Evolutionary conservation across 35 echinoderm and acorn worm species (phyloP), one percentile per base, ranked within the genome.

Genomic region (Ptychodera flava): DNA sequence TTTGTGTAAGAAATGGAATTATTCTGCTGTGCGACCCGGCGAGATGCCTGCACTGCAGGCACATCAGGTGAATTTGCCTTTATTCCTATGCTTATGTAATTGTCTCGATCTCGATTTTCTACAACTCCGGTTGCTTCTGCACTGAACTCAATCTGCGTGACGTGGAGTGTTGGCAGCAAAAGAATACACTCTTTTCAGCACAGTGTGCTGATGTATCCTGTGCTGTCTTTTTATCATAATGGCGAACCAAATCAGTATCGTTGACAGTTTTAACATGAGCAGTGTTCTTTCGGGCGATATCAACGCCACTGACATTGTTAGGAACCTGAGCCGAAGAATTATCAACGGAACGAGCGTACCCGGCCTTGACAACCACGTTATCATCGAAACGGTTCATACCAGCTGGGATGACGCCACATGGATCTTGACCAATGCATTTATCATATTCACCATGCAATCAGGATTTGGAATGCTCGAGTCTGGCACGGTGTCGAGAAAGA

Each of bases 371-470:
- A 22, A 64, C 45, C 45, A 64, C 6, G 45, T 64, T 12, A 64
- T 64, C 22, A 64, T 64, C 45, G 22, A 64, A 64, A 6, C 6
- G 6, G 45, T 22, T 12, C 6, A 64, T 6, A 22, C 45, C 45
- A 64, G 22, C 22, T 99, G 96, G 96, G 96, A 99, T 36, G 96
- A 99, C 52, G 96, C 96, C 0, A 99, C 96, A 29, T 99, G 96
- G 96, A 99, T 99, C 29, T 76, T 99, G 1, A 99, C 96, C 16
- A 99, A 93, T 81, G 93, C 96, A 34, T 99, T 99, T 83, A 93
- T 99, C 22, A 99, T 99, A 6, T 99, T 99, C 34, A 99, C 96
- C 12, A 99, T 99, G 96, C 96, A 99, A 77, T 99, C 96, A 16
- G 96, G 45, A 22, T 64, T 64, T 64, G 45, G 45, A 64, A 12